These are phyloP conservation scores for Neomicropteryx cornuta DNA, from an alignment of 1,140 invertebrate genomes.

Conservation along the genomic window DNA sequence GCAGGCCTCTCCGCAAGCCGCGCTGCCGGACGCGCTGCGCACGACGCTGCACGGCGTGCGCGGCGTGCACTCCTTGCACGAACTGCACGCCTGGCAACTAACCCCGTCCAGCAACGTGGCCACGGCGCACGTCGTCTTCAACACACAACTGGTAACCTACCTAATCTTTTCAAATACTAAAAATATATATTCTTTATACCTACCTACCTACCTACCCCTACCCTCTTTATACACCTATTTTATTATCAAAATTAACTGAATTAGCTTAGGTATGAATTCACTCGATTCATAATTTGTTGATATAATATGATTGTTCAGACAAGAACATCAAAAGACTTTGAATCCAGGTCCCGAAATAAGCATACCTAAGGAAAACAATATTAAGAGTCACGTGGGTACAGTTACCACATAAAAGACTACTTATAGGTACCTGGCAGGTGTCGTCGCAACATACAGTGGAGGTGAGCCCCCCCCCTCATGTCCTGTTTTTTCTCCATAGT, in stretches of 20 bases:
- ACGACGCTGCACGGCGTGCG: constrained; percentile 61
- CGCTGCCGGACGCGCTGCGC: constrained; percentile 57
- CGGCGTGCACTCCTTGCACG: constrained; percentile 67
- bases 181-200: neutral
- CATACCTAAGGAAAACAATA: too few relatives aligned
- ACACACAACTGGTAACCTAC: constrained; percentile 25
- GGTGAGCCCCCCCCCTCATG: too few relatives aligned
- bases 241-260: neutral
- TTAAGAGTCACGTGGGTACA: too few relatives aligned
- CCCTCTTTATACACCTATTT: neutral
- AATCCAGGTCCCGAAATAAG: too few relatives aligned
- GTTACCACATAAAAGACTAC: too few relatives aligned
- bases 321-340: too few relatives aligned
- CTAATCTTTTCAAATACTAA: neutral
- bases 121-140: constrained; percentile 60
- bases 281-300: neutral
- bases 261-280: neutral
- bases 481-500: neutral
- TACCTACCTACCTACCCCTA: neutral
- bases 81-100: constrained; percentile 76
- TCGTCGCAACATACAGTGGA: too few relatives aligned
- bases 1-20: constrained; percentile 70
- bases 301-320: neutral
- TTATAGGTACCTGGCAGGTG: too few relatives aligned
- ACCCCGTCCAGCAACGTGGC: constrained; percentile 56